phyloP scores from a whole-genome alignment of 2,113 vertebrate species.

The Hydrolagus affinis region DNA sequence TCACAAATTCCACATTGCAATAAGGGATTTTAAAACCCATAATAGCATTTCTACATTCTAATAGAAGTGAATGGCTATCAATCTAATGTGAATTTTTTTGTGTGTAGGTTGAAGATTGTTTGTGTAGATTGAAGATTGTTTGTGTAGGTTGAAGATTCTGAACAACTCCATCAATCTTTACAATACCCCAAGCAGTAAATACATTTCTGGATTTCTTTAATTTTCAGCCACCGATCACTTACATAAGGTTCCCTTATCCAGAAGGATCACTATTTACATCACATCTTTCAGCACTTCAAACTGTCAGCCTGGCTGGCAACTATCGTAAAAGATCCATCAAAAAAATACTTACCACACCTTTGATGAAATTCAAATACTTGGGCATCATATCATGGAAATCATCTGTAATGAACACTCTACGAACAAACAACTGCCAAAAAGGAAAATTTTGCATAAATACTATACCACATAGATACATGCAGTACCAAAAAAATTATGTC shows the following conservation, averaged over 20 bases:
- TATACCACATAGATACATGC: too few species aligned
- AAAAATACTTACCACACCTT: constrained; percentile 80
- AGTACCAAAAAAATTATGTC: too few species aligned
- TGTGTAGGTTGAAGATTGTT: too few species aligned
- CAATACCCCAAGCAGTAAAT: neutral
- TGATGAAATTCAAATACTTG: constrained; percentile 94
- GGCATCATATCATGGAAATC: constrained; percentile 99
- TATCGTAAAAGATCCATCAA: neutral
- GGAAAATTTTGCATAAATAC: neutral
- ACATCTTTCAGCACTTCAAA: neutral
- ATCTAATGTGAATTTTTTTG: too few species aligned
- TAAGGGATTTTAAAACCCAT: too few species aligned
- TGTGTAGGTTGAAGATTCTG: neutral
- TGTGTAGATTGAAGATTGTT: neutral
- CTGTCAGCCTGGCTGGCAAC: neutral
- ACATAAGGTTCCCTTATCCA: neutral
- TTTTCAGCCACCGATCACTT: neutral
- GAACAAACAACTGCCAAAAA: constrained; percentile 75
- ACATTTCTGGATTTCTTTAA: neutral
- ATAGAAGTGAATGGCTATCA: too few species aligned
- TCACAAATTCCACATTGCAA: too few species aligned
- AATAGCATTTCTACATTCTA: too few species aligned
- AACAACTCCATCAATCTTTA: neutral
- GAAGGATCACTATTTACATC: neutral
- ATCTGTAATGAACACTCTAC: constrained; percentile 96